phyloP scores from a whole-genome alignment of 53 echinoderm and acorn worm genomes.

The Mesocentrotus franciscanus region DNA sequence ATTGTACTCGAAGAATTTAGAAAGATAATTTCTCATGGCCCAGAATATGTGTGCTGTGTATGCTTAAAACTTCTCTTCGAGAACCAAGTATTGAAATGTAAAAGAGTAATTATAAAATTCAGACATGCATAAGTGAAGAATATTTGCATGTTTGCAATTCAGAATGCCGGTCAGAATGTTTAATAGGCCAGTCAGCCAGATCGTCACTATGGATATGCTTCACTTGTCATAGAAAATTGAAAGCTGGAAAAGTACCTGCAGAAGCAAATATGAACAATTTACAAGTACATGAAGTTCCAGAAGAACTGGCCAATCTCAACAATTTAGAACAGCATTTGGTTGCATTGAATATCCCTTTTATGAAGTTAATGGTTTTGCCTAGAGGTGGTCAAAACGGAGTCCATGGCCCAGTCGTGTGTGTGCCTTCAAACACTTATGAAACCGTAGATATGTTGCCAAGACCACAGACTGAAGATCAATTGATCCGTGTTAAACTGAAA shows the following conservation, averaged over 20 bases:
- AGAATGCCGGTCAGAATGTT: slow-evolving; percentile 45
- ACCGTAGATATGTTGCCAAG: slow-evolving; percentile 59
- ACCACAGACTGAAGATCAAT: slow-evolving; percentile 63
- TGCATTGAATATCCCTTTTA: slow-evolving; percentile 73
- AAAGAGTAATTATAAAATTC: slow-evolving; percentile 58
- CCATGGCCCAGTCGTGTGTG: slow-evolving; percentile 74
- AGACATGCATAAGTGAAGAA: slow-evolving; percentile 44
- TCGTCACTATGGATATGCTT: slow-evolving; percentile 73
- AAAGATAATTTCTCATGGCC: slow-evolving; percentile 58
- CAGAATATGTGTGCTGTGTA: slow-evolving; percentile 71
- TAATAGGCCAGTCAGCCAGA: slow-evolving; percentile 58
- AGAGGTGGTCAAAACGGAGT: slow-evolving; percentile 69
- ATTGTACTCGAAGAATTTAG: slow-evolving; percentile 50
- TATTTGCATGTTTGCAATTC: slow-evolving; percentile 71
- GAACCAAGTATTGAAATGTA: slow-evolving; percentile 71
- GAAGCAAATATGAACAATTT: slow-evolving; percentile 66
- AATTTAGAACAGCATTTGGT: slow-evolving; percentile 69
- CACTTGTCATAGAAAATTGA: slow-evolving; percentile 75
- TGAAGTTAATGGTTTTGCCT: slow-evolving; percentile 71
- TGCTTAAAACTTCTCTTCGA: slow-evolving; percentile 66
- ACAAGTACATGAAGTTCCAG: slow-evolving; percentile 18
- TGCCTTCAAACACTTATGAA: slow-evolving; percentile 62
- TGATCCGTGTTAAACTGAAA: slow-evolving; percentile 77
- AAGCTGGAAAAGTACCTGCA: slow-evolving; percentile 12
- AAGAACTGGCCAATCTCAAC: slow-evolving; percentile 42